Base-by-base conservation (phyloP, 2,888 invertebrate genomes). In the Caenorhabditis doughertyi region DNA sequence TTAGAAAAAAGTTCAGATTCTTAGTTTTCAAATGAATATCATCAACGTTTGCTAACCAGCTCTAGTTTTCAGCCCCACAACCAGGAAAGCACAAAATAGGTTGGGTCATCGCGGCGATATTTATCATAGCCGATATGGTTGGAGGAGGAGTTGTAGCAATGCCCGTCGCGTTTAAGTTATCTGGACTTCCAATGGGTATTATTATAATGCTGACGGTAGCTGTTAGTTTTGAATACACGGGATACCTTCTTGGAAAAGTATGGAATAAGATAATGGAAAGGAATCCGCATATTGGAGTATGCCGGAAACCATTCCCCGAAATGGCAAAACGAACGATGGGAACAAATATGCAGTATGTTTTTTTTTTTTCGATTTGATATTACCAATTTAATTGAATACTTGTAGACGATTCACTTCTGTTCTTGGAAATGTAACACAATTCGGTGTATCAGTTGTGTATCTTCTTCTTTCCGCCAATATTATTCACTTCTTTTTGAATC, bases 131-230 rank as follows among this genome's bases (percentile, higher is more conserved):
- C 53, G 91, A 91, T 73, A 91, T 91, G 88, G 91, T 91, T 16
- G 91, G 91, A 25, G 91, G 91, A n/a, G 91, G 91, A 27, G 90
- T 91, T n/a, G 91, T 91, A 4, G 89, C 90, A 7, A 88, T 91
- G 87, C 91, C 91, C 3, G 88, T 90, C 47, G 91, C 91, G 21
- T 85, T 91, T 79, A 82, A 89, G 53, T 82, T 87, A 21, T 87
- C 89, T 25, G 90, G 90, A 84, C 85, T 89, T 13, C 68, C 83
- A 25, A 60, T 73, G 55, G 89, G 89, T n/a, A 77, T 86, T 51
- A 53, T 85, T 42, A 86, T 89, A 58, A 89, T 89, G 89, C 64
- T 88, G 18, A 77, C 79, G 9, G 88, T 89, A 44, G 86, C 87
- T 5, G 73, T 85, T 39, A 83, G 89, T 13, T 91, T 91, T 64